Conservation (phyloP, 2,888 invertebrate genomes). For the Miltochrista miniata region DNA sequence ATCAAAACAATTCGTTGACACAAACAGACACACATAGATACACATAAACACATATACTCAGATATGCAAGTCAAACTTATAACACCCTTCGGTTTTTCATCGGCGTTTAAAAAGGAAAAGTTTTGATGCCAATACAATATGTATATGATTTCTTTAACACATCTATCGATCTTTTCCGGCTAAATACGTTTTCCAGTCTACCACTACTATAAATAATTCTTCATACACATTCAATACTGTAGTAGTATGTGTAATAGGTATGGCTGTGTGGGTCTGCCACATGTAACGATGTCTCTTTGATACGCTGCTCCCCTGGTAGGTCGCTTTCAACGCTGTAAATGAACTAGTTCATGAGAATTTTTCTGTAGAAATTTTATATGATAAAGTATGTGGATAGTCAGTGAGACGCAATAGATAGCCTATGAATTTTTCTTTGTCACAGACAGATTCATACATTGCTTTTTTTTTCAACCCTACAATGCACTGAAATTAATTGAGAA, state of each 20-base stretch:
- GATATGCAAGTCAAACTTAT: no score
- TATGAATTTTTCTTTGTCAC: not conserved
- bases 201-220: slow-evolving; percentile 61
- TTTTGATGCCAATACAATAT: not conserved
- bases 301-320: slow-evolving; percentile 57
- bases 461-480: no score
- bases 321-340: slow-evolving; percentile 63
- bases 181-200: slow-evolving; percentile 71
- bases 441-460: slow-evolving; percentile 13
- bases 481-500: no score
- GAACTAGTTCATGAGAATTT: slow-evolving; percentile 69
- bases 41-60: no score
- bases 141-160: not conserved
- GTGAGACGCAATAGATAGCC: no score
- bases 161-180: slow-evolving; percentile 63
- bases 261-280: slow-evolving; percentile 62
- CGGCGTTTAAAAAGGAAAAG: no score
- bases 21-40: no score
- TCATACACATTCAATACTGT: slow-evolving; percentile 43
- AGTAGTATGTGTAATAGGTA: slow-evolving; percentile 17
- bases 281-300: slow-evolving; percentile 55
- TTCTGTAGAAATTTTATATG: slow-evolving; percentile 68
- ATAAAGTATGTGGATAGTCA: slow-evolving; percentile 52
- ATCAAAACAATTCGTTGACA: no score
- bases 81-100: not conserved